Evolutionary conservation across 2,797 vertebrate species (phyloP).

Genomic region (Rhinichthys osculus): DNA sequence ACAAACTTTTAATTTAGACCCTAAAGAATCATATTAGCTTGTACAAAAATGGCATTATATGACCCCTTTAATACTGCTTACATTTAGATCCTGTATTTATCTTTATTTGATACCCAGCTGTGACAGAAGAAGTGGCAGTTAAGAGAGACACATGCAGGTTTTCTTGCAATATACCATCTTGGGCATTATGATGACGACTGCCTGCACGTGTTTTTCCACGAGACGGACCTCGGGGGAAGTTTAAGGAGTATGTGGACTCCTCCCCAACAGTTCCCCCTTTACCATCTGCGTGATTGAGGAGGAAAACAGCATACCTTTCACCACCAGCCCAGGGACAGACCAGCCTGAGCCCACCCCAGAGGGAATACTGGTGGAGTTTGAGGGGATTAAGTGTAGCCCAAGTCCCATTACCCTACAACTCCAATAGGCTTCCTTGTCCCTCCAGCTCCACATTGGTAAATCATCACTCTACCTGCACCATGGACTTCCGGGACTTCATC

Average conservation of each 20-base stretch:
- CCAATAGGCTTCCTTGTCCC: background rate
- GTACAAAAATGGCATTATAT: too few species aligned
- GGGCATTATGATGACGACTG: background rate
- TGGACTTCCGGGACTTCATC: too few species aligned
- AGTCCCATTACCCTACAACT: background rate
- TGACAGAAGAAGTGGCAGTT: background rate
- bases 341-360: background rate
- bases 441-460: too few species aligned
- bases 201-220: background rate
- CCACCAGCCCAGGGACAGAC: background rate
- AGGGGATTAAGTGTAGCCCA: too few species aligned
- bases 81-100: background rate
- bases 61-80: too few species aligned
- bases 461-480: too few species aligned
- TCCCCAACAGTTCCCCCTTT: background rate
- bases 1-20: too few species aligned
- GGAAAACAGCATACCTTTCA: background rate
- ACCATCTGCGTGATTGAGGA: background rate
- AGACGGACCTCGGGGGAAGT: background rate
- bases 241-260: background rate
- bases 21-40: too few species aligned
- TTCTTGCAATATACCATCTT: background rate
- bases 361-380: too few species aligned
- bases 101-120: too few species aligned
- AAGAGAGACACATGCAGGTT: background rate